These are phyloP conservation scores for Ranitomeya variabilis DNA, from an alignment of 2,113 vertebrate species.

Conservation along the genomic window DNA sequence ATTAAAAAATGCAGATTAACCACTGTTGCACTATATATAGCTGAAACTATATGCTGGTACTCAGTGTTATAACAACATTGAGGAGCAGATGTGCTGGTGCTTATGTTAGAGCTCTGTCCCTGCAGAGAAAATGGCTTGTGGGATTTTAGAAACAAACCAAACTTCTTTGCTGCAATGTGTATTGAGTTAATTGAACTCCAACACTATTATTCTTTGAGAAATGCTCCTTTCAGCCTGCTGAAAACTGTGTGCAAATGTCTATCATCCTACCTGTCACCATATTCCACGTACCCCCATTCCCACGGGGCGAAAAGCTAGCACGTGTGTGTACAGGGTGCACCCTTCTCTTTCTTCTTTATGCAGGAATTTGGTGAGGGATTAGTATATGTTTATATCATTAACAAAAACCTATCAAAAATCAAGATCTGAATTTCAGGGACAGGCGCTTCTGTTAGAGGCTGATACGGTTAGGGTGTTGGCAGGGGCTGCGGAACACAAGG, in stretches of 20 bases:
- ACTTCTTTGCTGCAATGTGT: not conserved
- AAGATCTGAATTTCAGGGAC: not conserved
- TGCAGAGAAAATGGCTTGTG: not conserved
- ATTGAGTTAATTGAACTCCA: not conserved
- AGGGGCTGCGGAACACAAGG: too few species aligned
- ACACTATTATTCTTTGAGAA: too few species aligned
- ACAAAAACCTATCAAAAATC: not conserved
- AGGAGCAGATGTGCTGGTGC: not conserved
- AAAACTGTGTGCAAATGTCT: too few species aligned
- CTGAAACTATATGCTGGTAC: conserved; percentile 14
- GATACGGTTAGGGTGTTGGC: too few species aligned
- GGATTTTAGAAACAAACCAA: not conserved
- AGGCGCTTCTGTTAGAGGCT: too few species aligned
- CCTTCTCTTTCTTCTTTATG: not conserved
- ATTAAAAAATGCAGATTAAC: conserved; percentile 26
- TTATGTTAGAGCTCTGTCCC: not conserved
- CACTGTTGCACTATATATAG: not conserved
- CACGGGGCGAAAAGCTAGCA: not conserved
- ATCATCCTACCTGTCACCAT: too few species aligned
- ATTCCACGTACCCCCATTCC: too few species aligned
- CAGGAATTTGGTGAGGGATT: not conserved
- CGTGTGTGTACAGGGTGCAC: not conserved
- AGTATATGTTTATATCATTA: not conserved
- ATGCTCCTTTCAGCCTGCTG: not conserved
- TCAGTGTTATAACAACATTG: conserved; percentile 4